Base-by-base conservation (phyloP, 64 coral and sea anemone species). In the Anthopleura sola region DNA sequence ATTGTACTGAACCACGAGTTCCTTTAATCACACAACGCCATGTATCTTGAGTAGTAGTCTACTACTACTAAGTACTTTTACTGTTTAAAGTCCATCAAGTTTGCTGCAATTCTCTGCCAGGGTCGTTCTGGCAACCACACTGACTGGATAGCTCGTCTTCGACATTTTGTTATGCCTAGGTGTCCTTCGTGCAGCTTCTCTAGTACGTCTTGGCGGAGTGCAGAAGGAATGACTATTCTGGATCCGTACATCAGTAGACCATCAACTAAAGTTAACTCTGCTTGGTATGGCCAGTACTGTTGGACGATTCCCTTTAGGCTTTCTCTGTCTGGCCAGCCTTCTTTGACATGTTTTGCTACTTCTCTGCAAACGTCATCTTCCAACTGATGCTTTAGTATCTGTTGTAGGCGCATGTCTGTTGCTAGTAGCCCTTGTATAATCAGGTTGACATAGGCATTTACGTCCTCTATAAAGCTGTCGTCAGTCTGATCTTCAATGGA, bases 11-110 rank as follows among this genome's bases (percentile, higher is more conserved):
- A n/a, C n/a, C n/a, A n/a, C n/a, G n/a, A n/a, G n/a, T n/a, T n/a
- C n/a, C n/a, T n/a, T n/a, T n/a, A n/a, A n/a, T n/a, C n/a, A n/a
- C n/a, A n/a, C n/a, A n/a, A n/a, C n/a, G n/a, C 80, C 46, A 71
- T 68, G 79, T 82, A 89, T 60, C 58, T 68, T 11, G 87, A 89
- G 24, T 82, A 82, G 60, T 89, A 89, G 80, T 89, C 87, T 28
- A 89, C 60, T 29, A 89, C 78, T 17, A 89, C 78, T 89, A 89
- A 38, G 44, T 82, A 89, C 37, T 85, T 1, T 85, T 26, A 34
- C 23, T 85, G 36, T 55, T 64, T 55, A 38, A 85, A 55, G 8
- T 88, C 54, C 37, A 82, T 79, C 17, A 88, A 0, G 50, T 88
- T 76, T 64, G 86, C 55, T 37, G 49, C 75, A 29, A 88, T 23